phyloP scores from a whole-genome alignment of 2,797 vertebrate genomes.

The Urosaurus nigricauda region DNA sequence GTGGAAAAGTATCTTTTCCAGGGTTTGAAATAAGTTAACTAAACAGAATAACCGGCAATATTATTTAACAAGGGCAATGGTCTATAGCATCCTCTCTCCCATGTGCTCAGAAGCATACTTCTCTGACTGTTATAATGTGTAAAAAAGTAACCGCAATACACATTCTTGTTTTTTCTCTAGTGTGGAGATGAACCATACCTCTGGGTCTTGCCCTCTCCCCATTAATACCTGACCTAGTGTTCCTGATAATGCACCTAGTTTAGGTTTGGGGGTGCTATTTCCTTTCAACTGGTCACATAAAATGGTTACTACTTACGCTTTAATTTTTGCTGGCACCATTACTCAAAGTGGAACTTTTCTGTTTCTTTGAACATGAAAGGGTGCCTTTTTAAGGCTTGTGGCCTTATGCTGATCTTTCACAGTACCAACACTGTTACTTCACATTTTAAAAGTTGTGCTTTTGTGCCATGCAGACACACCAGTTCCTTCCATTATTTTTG shows the following conservation, averaged over 20 bases:
- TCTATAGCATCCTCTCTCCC: too few species aligned
- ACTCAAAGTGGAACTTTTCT: background rate
- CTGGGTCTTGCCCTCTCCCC: background rate
- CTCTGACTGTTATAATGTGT: background rate
- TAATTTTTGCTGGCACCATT: background rate
- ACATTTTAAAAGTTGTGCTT: background rate
- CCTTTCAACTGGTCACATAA: background rate
- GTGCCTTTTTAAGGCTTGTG: background rate
- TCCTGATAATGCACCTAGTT: background rate
- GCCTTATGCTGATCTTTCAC: background rate
- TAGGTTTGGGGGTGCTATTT: background rate
- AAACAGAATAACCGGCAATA: background rate
- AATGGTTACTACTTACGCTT: background rate
- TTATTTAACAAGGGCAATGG: background rate
- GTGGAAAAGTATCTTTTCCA: too few species aligned
- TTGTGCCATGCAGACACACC: background rate
- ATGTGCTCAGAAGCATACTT: background rate
- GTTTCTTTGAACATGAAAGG: background rate
- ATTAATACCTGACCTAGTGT: background rate
- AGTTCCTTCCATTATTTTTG: background rate
- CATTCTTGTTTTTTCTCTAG: too few species aligned
- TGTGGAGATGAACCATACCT: too few species aligned
- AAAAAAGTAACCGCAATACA: background rate
- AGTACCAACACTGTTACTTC: background rate
- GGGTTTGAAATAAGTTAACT: background rate